These are phyloP conservation scores for Dasyprocta punctata DNA, from an alignment of 2,113 vertebrate genomes.

Conservation along the genomic window DNA sequence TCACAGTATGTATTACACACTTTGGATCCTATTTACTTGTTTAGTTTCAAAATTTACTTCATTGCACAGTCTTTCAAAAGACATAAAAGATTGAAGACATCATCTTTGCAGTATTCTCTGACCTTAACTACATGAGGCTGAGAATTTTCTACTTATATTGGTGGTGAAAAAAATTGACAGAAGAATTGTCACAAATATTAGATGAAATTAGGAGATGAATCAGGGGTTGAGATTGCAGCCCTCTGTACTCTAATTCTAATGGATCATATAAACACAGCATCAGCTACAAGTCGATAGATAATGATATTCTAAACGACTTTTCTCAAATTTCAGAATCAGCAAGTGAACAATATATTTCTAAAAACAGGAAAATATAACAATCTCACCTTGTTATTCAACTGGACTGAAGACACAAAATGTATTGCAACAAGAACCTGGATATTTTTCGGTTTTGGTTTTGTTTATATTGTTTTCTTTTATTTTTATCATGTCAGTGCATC, in stretches of 20 bases:
- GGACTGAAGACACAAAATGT: neutral
- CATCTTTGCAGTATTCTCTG: neutral
- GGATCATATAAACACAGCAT: neutral
- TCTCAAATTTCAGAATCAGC: neutral
- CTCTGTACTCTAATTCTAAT: neutral
- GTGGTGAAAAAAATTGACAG: neutral
- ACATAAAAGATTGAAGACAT: neutral
- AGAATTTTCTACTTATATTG: neutral
- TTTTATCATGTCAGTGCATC: neutral
- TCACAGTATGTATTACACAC: too few species aligned
- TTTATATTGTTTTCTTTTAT: neutral
- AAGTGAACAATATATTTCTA: neutral
- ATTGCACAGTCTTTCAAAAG: neutral
- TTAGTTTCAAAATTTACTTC: too few species aligned
- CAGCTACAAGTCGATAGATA: neutral
- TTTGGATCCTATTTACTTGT: too few species aligned
- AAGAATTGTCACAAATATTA: conserved; percentile 2
- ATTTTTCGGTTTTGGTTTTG: neutral
- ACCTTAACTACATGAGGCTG: neutral
- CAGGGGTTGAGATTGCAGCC: neutral
- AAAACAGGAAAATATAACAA: neutral
- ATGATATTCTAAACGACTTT: neutral
- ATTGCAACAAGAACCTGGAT: neutral
- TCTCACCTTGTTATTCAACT: neutral
- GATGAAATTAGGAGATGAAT: neutral